Base-by-base conservation (phyloP, 2,113 vertebrate species). In the Lates calcarifer region DNA sequence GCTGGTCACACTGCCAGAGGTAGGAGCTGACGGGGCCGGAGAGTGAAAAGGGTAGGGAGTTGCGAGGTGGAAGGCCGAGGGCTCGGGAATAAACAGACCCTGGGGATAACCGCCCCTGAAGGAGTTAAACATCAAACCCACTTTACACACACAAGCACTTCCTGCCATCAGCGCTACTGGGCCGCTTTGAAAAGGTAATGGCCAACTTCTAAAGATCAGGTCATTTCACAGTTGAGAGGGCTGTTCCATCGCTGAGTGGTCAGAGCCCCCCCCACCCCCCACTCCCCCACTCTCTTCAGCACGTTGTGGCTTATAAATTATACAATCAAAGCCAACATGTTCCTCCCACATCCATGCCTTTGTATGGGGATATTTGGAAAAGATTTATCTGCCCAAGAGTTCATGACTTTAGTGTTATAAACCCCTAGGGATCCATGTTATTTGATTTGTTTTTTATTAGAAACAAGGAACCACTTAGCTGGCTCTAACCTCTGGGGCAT, bases 391-490 rank as follows among this genome's bases (percentile, higher is more conserved):
- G 83, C 66, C 35, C 62, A 43, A 39, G 79, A 88, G 88, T 89
- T 89, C 76, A 86, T 87, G 84, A 90, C 84, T 88, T 70, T n/a
- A 53, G 82, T 82, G 70, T 82, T 79, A 74, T 87, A 86, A 91
- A 91, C 43, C 74, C 58, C 83, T 18, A 74, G 83, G 89, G 87
- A 83, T 82, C 77, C 70, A 74, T 82, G 71, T 86, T 92, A 87
- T 91, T 93, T 87, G 86, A 92, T 93, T 92, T 87, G 87, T 77
- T 91, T 90, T 93, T 93, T 88, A 90, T 92, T 90, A 76, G 85
- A 90, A 92, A 91, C 90, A 89, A 92, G 89, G 87, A 93, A 91
- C 75, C 89, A 93, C 88, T 91, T 92, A 88, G 84, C 77, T 49
- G 84, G 66, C 87, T 76, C 66, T 89, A 90, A 92, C 86, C 92